Conservation (phyloP, 2,797 vertebrate genomes). For the Hypotaenidia philippensis region DNA sequence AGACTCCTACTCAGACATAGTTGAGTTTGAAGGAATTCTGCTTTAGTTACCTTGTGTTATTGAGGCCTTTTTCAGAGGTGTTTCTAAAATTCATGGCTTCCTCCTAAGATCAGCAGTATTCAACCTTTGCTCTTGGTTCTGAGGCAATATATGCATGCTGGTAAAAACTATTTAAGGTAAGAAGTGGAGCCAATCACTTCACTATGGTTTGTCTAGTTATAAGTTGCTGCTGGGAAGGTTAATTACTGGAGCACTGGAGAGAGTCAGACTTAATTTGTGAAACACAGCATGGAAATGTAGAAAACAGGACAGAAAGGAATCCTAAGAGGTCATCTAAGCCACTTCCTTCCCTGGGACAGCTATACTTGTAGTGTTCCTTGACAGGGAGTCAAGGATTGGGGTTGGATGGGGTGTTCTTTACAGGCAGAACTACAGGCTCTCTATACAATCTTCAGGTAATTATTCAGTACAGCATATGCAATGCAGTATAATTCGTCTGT, state of each 20-base stretch:
- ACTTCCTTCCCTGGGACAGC: background rate
- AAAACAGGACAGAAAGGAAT: background rate
- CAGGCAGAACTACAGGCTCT: background rate
- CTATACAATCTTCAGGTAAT: background rate
- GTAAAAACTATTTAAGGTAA: conserved; percentile 39
- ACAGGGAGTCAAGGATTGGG: background rate
- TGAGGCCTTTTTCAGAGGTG: background rate
- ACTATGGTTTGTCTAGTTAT: background rate
- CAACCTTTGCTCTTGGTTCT: background rate
- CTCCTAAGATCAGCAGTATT: background rate
- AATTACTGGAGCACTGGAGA: background rate
- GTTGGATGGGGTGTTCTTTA: background rate
- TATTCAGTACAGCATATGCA: background rate
- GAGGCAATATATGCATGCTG: background rate
- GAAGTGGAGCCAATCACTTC: background rate
- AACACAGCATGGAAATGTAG: background rate
- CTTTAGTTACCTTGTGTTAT: background rate
- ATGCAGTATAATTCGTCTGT: background rate
- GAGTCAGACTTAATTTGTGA: background rate
- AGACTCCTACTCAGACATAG: conserved; percentile 12
- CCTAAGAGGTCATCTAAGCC: background rate
- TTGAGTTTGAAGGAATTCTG: conserved; percentile 59
- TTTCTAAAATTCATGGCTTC: conserved; percentile 33
- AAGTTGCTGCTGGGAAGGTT: background rate
- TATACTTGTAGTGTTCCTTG: background rate